Base-by-base conservation (phyloP, 1,140 invertebrate genomes). In the Halesus radiatus region DNA sequence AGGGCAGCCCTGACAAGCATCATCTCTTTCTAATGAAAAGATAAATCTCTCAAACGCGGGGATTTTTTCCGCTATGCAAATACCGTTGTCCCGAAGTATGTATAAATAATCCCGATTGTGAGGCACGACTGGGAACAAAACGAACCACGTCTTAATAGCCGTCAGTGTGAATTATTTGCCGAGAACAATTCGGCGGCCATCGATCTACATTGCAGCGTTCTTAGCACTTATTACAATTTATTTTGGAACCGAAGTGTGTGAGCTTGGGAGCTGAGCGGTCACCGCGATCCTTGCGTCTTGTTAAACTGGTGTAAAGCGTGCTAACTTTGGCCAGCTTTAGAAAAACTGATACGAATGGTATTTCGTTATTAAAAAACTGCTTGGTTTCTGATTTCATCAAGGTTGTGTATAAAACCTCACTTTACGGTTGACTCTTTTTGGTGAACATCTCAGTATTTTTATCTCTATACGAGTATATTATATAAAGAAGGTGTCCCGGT, bases 121-220 rank as follows among this genome's bases (percentile, higher is more conserved):
- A 74, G 72, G 18, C 72, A 29, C 72, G 53, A 75, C 72, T 64
- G 45, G 66, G 76, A 78, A 64, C 53, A 81, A 81, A 81, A 81
- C 64, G 68, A 78, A 72, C n/a, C 60, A 18, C 53, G 76, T 78
- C 60, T 64, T 78, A 78, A 78, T 66, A 78, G 80, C 80, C 53
- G 72, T 76, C 80, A 78, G 58, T 68, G 70, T 81, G 80, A 81
- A 81, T 81, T 81, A 81, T 81, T 79, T 66, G 80, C 80, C 45
- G 60, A 32, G 73, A 79, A 78, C 80, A 79, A 81, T 81, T 79
- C 73, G 62, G 80, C 60, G 80, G 76, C 66, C 77, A 79, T 79
- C 76, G 76, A 79, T 81, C 80, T 76, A 78, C 80, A 76, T 76
- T 58, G 80, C 58, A 53, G 62, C 60, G 77, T 78, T 81, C 77